Conservation (phyloP, 2,797 vertebrate species). For the Eutrigla gurnardus region DNA sequence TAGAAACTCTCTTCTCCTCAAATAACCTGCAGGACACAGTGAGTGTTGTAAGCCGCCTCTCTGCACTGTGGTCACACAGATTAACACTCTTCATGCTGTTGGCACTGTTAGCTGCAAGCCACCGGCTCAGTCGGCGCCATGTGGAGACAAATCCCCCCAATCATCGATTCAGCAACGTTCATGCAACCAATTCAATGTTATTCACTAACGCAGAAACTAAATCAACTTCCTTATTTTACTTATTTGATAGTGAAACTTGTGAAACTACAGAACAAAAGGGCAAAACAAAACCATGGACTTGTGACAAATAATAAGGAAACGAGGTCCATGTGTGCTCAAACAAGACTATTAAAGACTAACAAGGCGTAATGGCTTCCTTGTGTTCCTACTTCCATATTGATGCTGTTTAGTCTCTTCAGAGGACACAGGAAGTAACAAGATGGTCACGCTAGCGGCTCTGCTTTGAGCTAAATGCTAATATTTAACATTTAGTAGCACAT, state of each 20-base stretch:
- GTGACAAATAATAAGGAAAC: slow-evolving; percentile 1
- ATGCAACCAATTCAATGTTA: background rate
- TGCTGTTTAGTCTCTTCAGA: slow-evolving; percentile 5
- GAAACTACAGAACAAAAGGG: background rate
- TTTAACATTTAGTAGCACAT: no score
- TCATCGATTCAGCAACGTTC: background rate
- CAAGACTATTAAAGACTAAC: slow-evolving; percentile 3
- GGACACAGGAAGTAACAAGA: background rate
- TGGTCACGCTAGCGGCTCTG: background rate
- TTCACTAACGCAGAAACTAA: background rate
- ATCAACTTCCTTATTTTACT: background rate
- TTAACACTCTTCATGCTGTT: background rate
- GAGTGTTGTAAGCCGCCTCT: no score
- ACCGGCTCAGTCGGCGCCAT: background rate
- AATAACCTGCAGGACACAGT: no score
- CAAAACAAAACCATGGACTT: background rate
- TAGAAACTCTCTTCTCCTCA: background rate
- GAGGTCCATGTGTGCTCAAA: slow-evolving; percentile 12
- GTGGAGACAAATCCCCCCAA: background rate
- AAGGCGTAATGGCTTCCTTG: slow-evolving; percentile 9
- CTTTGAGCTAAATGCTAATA: background rate
- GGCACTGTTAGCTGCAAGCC: background rate
- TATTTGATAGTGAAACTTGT: background rate
- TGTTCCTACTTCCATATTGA: background rate
- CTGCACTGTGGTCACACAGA: no score